phyloP scores from a whole-genome alignment of 1,140 invertebrate genomes.

The Cheumatopsyche charites region DNA sequence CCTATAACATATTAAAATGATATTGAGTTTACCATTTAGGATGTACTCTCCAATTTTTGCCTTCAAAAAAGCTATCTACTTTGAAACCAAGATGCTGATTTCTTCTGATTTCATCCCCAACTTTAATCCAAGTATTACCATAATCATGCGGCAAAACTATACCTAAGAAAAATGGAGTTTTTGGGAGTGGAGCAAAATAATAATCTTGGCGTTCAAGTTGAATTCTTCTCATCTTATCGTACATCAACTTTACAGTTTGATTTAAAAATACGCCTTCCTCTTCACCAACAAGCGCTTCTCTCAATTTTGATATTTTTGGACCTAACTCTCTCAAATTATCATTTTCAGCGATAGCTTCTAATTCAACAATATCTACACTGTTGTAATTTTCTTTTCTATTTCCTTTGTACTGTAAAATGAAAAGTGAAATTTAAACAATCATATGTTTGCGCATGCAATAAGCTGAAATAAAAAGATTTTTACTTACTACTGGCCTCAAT shows the following conservation, averaged over 20 bases:
- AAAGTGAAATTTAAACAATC: not conserved
- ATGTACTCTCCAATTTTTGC: conserved; percentile 82
- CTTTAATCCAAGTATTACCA: conserved; percentile 77
- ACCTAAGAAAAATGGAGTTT: conserved; percentile 86
- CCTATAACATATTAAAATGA: not conserved
- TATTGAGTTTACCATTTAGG: conserved; percentile 81
- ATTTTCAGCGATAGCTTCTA: conserved; percentile 80
- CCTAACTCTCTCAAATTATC: conserved; percentile 56
- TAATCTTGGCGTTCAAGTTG: conserved; percentile 81
- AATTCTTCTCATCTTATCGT: conserved; percentile 82
- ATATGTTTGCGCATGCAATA: conserved; percentile 2
- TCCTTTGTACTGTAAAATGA: conserved; percentile 66
- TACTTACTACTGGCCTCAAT: conserved; percentile 73
- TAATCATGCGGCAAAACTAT: conserved; percentile 79
- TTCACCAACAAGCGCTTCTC: conserved; percentile 77
- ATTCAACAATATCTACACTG: conserved; percentile 93
- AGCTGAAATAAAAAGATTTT: conserved; percentile 35
- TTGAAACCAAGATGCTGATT: conserved; percentile 70
- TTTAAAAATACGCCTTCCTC: conserved; percentile 67
- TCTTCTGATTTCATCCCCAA: conserved; percentile 72
- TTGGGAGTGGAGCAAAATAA: conserved; percentile 78
- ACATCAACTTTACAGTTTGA: conserved; percentile 78
- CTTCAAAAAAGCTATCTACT: conserved; percentile 70
- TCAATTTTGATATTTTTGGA: conserved; percentile 54
- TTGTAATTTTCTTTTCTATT: conserved; percentile 91